These are phyloP conservation scores for Tanypteryx hageni DNA, from an alignment of 2,888 invertebrate species.

Conservation along the genomic window DNA sequence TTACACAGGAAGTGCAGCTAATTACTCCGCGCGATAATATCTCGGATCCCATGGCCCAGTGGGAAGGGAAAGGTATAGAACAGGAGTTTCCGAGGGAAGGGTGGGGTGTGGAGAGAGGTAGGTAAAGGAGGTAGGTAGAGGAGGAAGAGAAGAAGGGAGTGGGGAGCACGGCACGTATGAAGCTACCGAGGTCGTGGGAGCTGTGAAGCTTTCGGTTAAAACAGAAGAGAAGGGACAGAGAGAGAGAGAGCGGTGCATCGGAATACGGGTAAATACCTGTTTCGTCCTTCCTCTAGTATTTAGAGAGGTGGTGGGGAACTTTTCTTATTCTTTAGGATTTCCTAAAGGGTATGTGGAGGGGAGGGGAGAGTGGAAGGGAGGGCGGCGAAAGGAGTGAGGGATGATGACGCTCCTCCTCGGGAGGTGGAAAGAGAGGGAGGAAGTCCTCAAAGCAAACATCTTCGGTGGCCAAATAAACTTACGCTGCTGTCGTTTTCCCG, in stretches of 20 bases:
- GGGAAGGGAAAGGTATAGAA: background rate
- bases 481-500: slow-evolving; percentile 60
- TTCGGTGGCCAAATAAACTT: slow-evolving; percentile 61
- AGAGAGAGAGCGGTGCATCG: background rate
- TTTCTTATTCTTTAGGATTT: background rate
- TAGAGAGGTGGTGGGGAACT: background rate
- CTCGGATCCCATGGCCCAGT: slow-evolving; percentile 17
- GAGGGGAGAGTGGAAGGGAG: background rate
- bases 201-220: background rate
- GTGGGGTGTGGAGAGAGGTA: background rate
- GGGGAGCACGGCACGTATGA: background rate
- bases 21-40: slow-evolving; percentile 60
- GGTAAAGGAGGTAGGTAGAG: background rate
- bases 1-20: slow-evolving; percentile 61
- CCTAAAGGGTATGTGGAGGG: background rate
- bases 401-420: slow-evolving; percentile 5
- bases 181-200: background rate
- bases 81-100: background rate
- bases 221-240: background rate
- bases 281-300: background rate
- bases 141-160: background rate
- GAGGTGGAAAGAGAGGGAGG: background rate
- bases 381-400: slow-evolving; percentile 26
- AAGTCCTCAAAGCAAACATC: slow-evolving; percentile 53
- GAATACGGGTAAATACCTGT: slow-evolving; percentile 32